Conservation (phyloP, 1,140 invertebrate genomes). For the Theocolax elegans region DNA sequence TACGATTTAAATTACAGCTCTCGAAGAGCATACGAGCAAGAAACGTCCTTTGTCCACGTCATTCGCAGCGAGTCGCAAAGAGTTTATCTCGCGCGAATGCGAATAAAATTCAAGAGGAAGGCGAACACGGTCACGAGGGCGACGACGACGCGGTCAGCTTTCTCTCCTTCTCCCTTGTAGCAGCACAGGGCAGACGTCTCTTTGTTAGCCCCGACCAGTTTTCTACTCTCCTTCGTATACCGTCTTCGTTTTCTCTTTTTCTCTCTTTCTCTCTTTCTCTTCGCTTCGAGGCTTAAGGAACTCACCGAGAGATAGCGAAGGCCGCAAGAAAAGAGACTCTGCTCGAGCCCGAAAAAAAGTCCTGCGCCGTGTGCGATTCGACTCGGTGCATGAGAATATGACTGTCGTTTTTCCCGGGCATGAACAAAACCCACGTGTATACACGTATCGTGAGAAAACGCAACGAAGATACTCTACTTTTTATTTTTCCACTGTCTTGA, state of each 20-base stretch:
- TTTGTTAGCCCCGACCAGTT: slow-evolving; percentile 64
- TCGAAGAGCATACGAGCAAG: no score
- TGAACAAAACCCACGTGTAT: no score
- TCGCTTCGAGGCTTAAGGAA: no score
- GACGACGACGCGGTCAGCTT: slow-evolving; percentile 31
- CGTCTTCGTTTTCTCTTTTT: slow-evolving; percentile 16
- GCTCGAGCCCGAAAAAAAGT: not conserved
- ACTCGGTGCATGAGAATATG: slow-evolving; percentile 19
- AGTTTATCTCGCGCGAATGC: slow-evolving; percentile 11
- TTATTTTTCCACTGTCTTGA: not conserved
- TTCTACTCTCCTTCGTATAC: slow-evolving; percentile 47
- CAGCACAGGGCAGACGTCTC: slow-evolving; percentile 57
- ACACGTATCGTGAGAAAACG: not conserved
- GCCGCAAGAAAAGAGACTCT: not conserved
- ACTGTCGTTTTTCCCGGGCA: not conserved
- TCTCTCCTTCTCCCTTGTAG: not conserved
- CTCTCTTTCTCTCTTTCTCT: slow-evolving; percentile 7
- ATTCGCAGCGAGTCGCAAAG: no score
- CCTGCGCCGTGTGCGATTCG: not conserved
- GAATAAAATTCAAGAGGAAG: slow-evolving; percentile 46
- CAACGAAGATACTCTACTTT: not conserved
- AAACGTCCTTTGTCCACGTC: no score
- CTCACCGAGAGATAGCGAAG: not conserved
- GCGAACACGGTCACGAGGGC: slow-evolving; percentile 40
- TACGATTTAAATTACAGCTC: no score